A percentile compares a stretch with the other conserved stretches of the same genome.
Evolutionary conservation across 2,113 vertebrate species (phyloP).

Genomic region (Anhinga rufa): DNA sequence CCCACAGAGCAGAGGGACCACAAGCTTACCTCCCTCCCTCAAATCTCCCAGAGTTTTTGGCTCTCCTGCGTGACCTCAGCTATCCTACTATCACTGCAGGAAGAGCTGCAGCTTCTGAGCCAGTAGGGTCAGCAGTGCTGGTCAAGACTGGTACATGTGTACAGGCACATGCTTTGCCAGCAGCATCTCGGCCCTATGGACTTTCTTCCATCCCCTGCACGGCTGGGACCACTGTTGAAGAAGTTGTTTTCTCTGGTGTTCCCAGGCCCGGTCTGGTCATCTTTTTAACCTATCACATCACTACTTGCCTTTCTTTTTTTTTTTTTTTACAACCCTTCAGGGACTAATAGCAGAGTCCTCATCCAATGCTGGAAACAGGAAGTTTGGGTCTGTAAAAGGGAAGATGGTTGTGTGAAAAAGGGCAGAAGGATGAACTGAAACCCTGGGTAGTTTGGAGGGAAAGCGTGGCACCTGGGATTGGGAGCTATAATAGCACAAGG

Average conservation of each 20-base stretch:
- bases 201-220: background rate
- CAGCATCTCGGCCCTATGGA: background rate
- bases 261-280: accelerated
- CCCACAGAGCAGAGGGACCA: background rate
- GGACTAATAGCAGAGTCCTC: background rate
- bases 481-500: background rate
- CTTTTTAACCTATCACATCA: background rate
- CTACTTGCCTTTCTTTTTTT: background rate
- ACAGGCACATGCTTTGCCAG: background rate
- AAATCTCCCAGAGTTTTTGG: background rate
- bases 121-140: accelerated
- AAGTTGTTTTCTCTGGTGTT: background rate
- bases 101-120: background rate
- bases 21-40: background rate
- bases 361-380: background rate
- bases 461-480: background rate
- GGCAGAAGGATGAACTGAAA: background rate
- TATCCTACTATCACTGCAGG: background rate
- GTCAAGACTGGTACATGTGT: no score
- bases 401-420: background rate
- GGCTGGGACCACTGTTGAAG: background rate
- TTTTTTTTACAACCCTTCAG: background rate
- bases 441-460: background rate
- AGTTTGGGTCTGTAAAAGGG: background rate
- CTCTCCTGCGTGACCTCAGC: background rate